Conservation (phyloP, 2,113 vertebrate species). For the Apodemus sylvaticus region DNA sequence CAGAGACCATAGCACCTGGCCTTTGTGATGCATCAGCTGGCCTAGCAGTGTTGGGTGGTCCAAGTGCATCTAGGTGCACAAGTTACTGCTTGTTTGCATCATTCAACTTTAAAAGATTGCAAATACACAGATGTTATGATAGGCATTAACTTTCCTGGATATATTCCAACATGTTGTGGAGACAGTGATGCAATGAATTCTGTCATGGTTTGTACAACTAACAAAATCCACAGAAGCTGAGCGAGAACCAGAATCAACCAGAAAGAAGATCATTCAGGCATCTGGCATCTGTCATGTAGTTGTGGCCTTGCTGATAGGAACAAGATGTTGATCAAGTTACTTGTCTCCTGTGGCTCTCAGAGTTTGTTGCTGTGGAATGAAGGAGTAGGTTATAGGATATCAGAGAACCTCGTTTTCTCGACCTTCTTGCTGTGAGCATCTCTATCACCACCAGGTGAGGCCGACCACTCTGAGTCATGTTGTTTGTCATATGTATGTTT, state of each 20-base stretch:
- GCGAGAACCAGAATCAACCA: neutral
- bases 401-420: neutral
- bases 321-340: neutral
- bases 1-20: neutral
- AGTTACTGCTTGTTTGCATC: neutral
- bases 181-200: neutral
- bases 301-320: neutral
- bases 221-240: neutral
- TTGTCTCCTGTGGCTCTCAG: neutral
- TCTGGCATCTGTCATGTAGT: neutral
- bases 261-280: neutral
- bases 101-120: constrained; percentile 17
- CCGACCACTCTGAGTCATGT: neutral
- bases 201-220: constrained; percentile 11
- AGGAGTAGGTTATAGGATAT: neutral
- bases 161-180: neutral
- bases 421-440: neutral
- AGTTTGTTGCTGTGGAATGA: neutral
- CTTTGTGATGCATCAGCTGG: neutral
- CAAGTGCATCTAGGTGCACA: neutral
- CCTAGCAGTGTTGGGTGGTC: neutral
- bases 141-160: neutral
- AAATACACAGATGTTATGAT: neutral
- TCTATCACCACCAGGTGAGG: neutral
- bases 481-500: neutral